Base-by-base conservation (phyloP, 2,797 vertebrate species). In the Eidolon dupreanum region DNA sequence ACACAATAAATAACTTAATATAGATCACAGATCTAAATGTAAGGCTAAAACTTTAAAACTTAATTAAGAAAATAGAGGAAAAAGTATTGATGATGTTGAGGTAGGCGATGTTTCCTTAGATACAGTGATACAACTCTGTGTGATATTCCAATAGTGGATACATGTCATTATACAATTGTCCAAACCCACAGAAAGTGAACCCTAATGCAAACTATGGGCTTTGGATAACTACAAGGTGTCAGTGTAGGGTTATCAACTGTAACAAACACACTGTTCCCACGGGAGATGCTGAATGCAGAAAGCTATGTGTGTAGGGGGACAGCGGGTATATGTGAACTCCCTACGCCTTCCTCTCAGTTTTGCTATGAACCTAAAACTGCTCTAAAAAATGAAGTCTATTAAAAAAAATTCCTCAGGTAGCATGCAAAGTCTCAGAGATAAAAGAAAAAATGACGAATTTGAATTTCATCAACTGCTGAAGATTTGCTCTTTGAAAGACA, bases 401-500 rank as follows among this genome's bases (percentile, higher is more conserved):
- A 8, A 49, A 57, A 59, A 85, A 74, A 6, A 81, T 51, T 16
- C 66, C 78, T n/a, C 63, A 74, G 28, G 24, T 24, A 68, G 13
- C 19, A 86, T 73, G 6, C 3, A 65, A 59, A 96, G 65, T 77
- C 11, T 51, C 77, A 38, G 65, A 74, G 8, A 36, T 68, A 78
- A 68, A 16, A 41, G 13, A 12, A 78, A 87, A 57, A 49, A n/a
- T 33, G 15, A 92, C 74, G 41, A 53, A 87, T 4, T 79, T 84
- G 19, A 33, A 74, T 85, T 95, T 89, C 1, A 63, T 70, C 41
- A 71, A 81, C 31, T 79, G 12, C 74, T 78, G 68, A 90, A 46
- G 53, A 92, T 33, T 38, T 65, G 6, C 7, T 97, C 28, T 90
- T 88, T 43, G 38, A 68, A 94, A 95, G 75, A 83, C 4, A 88